A percentile compares a stretch with the other conserved stretches of the same genome.
phyloP scores from a whole-genome alignment of 2,113 vertebrate genomes.

The Aptenodytes forsteri region DNA sequence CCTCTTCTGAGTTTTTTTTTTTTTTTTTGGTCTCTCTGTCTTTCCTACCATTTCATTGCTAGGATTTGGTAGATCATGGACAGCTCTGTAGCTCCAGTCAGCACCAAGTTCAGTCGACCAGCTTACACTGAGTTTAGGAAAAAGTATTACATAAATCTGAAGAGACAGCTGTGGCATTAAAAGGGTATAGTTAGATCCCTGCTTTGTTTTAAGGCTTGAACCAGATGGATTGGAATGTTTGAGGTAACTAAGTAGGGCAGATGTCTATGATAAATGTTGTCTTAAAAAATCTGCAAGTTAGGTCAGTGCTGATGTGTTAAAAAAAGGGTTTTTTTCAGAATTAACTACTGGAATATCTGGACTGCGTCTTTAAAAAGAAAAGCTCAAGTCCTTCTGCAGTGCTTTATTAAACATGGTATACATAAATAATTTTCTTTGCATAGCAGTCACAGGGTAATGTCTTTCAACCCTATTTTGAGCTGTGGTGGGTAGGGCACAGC shows the following conservation, averaged over 20 bases:
- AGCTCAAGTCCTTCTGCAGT: not conserved
- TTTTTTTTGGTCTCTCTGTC: not conserved
- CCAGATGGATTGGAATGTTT: not conserved
- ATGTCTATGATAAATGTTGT: not conserved
- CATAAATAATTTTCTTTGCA: not conserved
- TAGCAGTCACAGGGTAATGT: not conserved
- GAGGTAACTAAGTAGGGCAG: not conserved
- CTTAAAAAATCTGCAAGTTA: not conserved
- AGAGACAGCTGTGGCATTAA: not conserved
- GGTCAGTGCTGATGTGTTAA: not conserved
- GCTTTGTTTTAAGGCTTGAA: not conserved
- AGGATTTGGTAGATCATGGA: not conserved
- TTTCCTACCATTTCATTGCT: not conserved
- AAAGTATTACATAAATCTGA: not conserved
- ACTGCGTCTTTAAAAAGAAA: not conserved
- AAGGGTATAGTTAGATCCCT: not conserved
- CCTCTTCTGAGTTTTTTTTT: conserved; percentile 77
- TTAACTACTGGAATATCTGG: not conserved
- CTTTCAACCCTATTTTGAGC: not conserved
- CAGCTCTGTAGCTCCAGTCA: not conserved
- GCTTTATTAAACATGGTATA: not conserved
- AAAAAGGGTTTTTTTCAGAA: not conserved
- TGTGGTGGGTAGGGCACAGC: not conserved
- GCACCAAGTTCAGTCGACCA: not conserved
- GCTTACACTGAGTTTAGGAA: not conserved